Conservation (phyloP, 2,797 vertebrate genomes). For the Diglossa cyanea region DNA sequence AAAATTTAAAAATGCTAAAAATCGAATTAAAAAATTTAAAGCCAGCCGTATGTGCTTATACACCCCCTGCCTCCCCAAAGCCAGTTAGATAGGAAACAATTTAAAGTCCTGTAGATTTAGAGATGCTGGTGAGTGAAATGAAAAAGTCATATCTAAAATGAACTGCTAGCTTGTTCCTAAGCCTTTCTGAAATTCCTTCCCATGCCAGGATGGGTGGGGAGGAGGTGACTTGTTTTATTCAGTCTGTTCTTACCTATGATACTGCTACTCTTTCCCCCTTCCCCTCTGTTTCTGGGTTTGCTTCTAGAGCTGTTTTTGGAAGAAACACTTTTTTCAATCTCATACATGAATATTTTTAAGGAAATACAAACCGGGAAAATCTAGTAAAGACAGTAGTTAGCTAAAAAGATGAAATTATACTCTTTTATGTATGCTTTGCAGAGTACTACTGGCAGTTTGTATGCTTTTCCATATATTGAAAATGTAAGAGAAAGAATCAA, state of each 20-base stretch:
- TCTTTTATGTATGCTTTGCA: background rate
- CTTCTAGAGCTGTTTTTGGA: conserved; percentile 26
- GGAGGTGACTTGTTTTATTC: background rate
- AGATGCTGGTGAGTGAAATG: background rate
- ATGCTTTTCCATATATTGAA: background rate
- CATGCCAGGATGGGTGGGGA: background rate
- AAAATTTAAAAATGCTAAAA: background rate
- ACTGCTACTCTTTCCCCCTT: background rate
- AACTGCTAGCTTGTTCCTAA: background rate
- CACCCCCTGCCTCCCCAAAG: fast-evolving
- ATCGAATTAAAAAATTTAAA: background rate
- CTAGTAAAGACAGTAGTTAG: background rate
- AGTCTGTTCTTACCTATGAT: background rate
- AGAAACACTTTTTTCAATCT: background rate
- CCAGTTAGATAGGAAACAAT: background rate
- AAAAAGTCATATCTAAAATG: background rate
- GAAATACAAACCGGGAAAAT: background rate
- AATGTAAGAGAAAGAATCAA: background rate
- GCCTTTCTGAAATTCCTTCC: conserved; percentile 31
- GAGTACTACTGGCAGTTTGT: background rate
- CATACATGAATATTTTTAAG: background rate
- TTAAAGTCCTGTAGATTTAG: background rate
- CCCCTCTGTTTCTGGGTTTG: background rate
- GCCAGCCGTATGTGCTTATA: fast-evolving
- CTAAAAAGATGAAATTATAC: background rate